Conservation (phyloP, 2,797 vertebrate species). For the Helarctos malayanus region DNA sequence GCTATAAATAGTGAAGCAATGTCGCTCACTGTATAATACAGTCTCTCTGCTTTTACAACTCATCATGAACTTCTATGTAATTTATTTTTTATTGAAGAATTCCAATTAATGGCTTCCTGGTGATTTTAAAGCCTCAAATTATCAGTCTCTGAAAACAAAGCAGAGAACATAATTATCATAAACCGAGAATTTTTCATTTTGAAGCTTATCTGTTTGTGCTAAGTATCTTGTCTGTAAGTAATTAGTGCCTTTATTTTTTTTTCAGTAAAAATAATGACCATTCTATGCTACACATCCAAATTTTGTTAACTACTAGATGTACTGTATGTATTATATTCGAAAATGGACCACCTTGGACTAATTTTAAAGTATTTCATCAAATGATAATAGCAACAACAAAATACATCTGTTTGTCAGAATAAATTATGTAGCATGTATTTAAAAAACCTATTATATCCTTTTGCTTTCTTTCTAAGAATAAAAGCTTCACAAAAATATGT, state of each 20-base stretch:
- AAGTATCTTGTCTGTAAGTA: conserved; percentile 94
- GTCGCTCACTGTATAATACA: conserved; percentile 91
- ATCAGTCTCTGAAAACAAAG: conserved; percentile 94
- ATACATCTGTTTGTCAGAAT: conserved; percentile 90
- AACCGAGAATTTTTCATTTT: conserved; percentile 94
- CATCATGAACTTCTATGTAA: conserved; percentile 93
- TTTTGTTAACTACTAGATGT: conserved; percentile 91
- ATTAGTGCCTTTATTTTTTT: conserved; percentile 93
- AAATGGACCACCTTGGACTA: conserved; percentile 90
- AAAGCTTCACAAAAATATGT: conserved; percentile 87
- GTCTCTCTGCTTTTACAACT: conserved; percentile 92
- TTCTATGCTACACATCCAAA: conserved; percentile 91
- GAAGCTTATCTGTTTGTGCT: conserved; percentile 94
- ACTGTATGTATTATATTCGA: conserved; percentile 90
- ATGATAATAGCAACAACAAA: conserved; percentile 90
- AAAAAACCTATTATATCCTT: conserved; percentile 87
- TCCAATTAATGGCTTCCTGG: conserved; percentile 95
- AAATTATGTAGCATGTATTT: conserved; percentile 89
- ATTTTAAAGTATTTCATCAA: conserved; percentile 91
- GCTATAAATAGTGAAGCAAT: conserved; percentile 91
- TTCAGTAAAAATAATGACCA: conserved; percentile 93
- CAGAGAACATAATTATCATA: conserved; percentile 95
- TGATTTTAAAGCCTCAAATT: conserved; percentile 95
- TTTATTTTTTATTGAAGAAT: conserved; percentile 95
- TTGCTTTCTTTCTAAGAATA: conserved; percentile 87